Evolutionary conservation across 2,113 vertebrate genomes (phyloP).

Genomic region (Scolopax mira): DNA sequence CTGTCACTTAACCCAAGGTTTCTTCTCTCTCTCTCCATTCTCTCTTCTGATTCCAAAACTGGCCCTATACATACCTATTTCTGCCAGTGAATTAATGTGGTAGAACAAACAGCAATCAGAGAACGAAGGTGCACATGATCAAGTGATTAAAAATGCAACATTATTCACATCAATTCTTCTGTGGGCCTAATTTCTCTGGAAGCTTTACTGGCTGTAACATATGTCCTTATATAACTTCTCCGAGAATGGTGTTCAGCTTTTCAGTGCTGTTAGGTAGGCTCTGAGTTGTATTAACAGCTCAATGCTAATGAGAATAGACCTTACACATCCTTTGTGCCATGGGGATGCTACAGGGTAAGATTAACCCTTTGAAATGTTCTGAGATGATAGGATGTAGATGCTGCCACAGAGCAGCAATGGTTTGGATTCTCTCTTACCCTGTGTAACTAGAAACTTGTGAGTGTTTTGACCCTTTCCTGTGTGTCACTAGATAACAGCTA

Average conservation of each 20-base stretch:
- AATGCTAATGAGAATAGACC: not conserved
- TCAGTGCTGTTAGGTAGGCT: not conserved
- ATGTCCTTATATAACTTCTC: not conserved
- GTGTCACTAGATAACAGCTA: not conserved
- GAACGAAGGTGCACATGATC: not conserved
- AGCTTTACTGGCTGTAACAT: not conserved
- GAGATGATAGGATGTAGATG: not conserved
- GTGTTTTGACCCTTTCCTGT: not conserved
- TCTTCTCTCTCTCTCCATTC: not conserved
- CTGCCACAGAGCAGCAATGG: not conserved
- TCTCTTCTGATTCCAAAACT: not conserved
- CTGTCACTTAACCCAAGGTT: not conserved
- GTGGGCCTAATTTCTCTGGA: not conserved
- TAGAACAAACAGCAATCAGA: constrained; percentile 1
- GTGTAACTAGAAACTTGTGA: not conserved
- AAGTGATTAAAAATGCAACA: constrained; percentile 5
- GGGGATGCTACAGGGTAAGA: not conserved
- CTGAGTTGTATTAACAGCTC: not conserved
- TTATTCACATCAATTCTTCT: not conserved
- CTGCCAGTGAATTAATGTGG: not conserved
- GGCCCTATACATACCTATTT: not conserved
- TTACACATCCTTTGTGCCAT: not conserved
- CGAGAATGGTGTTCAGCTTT: not conserved
- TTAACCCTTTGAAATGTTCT: not conserved
- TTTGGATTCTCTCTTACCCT: not conserved